phyloP scores from a whole-genome alignment of 2,113 vertebrate species.

The Origma solitaria region DNA sequence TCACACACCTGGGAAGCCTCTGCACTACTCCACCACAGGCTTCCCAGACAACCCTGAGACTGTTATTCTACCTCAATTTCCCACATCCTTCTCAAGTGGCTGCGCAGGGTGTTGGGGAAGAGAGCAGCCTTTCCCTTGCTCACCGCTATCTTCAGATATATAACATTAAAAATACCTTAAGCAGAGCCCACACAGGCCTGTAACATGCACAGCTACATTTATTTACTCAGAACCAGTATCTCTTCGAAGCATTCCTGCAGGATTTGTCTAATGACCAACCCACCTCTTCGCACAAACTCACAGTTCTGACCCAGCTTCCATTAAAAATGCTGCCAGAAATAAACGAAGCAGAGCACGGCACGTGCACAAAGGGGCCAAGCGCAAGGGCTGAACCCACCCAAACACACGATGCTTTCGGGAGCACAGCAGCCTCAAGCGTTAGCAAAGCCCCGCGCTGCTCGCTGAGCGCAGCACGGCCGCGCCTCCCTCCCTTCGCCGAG shows the following conservation, averaged over 20 bases:
- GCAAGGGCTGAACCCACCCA: background rate
- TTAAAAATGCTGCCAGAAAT: background rate
- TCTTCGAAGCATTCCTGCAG: background rate
- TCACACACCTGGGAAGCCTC: background rate
- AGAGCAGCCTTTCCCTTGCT: no score
- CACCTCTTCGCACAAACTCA: background rate
- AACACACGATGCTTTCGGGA: background rate
- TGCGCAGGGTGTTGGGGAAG: rapidly evolving
- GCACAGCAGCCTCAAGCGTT: background rate
- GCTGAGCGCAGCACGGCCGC: background rate
- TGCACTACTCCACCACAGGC: background rate
- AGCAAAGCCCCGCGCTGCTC: rapidly evolving
- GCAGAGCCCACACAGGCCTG: background rate
- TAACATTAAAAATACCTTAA: background rate
- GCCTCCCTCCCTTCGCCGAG: rapidly evolving
- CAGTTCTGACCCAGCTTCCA: background rate
- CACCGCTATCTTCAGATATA: no score
- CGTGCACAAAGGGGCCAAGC: background rate
- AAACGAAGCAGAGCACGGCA: background rate
- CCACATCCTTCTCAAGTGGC: background rate
- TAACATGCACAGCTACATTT: background rate
- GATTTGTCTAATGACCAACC: background rate
- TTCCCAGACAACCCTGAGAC: background rate
- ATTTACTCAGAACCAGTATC: background rate
- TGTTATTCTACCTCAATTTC: background rate